Percentiles rank a stretch among this genome's conserved stretches.
These are phyloP conservation scores for Aurelia coerulea DNA, from an alignment of 30 jellyfish, hydroid and myxozoan genomes.

Conservation along the genomic window DNA sequence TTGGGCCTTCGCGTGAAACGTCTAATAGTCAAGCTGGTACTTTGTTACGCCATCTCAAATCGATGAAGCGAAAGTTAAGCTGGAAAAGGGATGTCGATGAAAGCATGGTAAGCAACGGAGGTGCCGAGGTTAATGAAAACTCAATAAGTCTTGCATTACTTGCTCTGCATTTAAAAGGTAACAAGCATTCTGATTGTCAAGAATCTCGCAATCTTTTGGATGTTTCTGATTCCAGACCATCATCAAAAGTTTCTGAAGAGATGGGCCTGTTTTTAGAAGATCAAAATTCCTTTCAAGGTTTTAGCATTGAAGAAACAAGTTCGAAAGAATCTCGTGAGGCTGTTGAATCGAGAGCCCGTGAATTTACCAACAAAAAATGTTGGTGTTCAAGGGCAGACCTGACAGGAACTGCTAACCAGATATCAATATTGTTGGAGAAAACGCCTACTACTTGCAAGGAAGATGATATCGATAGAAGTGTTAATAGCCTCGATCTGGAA, in stretches of 20 bases:
- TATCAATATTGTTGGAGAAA: too few relatives aligned
- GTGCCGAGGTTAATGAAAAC: slow-evolving; percentile 49
- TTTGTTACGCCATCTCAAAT: slow-evolving; percentile 59
- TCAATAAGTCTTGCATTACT: slow-evolving; percentile 58
- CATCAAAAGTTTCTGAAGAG: slow-evolving; percentile 69
- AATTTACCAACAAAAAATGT: too few relatives aligned
- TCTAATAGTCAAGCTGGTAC: slow-evolving; percentile 64
- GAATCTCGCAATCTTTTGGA: slow-evolving; percentile 34
- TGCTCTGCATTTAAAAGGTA: slow-evolving; percentile 45
- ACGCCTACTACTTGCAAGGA: too few relatives aligned
- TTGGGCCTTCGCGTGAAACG: slow-evolving; percentile 56
- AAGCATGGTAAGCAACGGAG: slow-evolving; percentile 60
- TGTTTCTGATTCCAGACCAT: slow-evolving; percentile 45
- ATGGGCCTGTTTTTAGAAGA: slow-evolving; percentile 42
- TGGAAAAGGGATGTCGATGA: slow-evolving; percentile 73
- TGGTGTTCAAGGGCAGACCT: too few relatives aligned
- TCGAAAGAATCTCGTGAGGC: too few relatives aligned
- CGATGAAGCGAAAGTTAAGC: slow-evolving; percentile 63
- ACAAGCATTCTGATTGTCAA: slow-evolving; percentile 25
- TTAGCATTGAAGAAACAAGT: slow-evolving; percentile 29
- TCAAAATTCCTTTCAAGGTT: slow-evolving; percentile 22
- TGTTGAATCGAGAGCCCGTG: too few relatives aligned
- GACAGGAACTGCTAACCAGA: too few relatives aligned
- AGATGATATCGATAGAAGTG: too few relatives aligned
- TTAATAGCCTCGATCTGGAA: too few relatives aligned